Percentiles rank a stretch among this genome's conserved stretches.
These are phyloP conservation scores for Zapornia atra DNA, from an alignment of 2,113 vertebrate genomes.

Conservation along the genomic window DNA sequence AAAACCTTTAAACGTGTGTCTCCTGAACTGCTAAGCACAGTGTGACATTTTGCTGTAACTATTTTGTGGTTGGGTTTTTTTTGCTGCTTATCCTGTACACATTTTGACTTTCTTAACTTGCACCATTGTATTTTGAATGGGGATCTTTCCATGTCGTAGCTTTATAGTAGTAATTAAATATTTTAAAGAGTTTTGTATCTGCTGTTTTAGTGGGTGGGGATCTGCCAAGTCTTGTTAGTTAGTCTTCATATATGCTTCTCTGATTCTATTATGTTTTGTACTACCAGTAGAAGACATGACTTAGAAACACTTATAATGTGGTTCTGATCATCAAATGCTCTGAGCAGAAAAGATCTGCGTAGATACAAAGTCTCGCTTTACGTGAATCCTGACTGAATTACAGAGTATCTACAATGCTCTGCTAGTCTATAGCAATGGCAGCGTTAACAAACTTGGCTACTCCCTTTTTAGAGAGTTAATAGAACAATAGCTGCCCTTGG, in stretches of 20 bases:
- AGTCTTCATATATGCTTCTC: neutral
- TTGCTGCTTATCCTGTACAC: neutral
- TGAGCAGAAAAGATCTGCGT: neutral
- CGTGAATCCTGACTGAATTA: neutral
- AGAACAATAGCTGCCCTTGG: constrained; percentile 24
- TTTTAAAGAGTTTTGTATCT: neutral
- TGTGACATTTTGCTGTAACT: neutral
- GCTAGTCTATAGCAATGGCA: neutral
- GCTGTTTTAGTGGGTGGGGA: neutral
- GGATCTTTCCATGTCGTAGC: neutral
- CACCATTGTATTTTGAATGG: neutral
- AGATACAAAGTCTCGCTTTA: neutral
- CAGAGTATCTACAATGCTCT: neutral
- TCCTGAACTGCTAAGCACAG: neutral
- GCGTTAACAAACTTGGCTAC: neutral
- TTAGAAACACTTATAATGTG: neutral
- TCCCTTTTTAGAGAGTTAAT: neutral
- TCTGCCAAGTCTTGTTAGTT: neutral
- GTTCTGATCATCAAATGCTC: neutral
- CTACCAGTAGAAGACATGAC: neutral
- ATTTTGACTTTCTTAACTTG: neutral
- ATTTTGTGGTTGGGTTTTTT: neutral
- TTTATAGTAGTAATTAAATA: neutral
- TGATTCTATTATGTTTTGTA: neutral
- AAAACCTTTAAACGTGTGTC: neutral